Evolutionary conservation across 2,113 vertebrate genomes (phyloP).

Genomic region (Chionis minor): DNA sequence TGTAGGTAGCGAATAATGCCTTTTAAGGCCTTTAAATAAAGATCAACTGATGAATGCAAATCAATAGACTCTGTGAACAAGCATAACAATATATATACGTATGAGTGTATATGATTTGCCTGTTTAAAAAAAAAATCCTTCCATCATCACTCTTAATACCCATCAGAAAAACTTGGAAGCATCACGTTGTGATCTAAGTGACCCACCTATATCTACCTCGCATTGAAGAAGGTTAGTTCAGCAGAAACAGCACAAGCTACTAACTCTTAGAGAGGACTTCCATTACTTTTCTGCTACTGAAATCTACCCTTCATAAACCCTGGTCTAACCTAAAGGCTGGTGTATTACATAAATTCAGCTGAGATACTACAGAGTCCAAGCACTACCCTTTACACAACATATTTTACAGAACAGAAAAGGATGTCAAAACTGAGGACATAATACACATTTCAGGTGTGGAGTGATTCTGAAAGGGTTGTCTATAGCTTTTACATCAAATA

Average conservation of each 20-base stretch:
- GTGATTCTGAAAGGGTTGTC: not conserved
- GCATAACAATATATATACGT: not conserved
- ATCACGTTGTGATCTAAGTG: not conserved
- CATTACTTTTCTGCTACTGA: not conserved
- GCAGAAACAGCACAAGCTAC: not conserved
- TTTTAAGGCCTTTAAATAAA: not conserved
- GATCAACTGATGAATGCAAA: not conserved
- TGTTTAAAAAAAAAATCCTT: not conserved
- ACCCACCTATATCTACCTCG: rapidly evolving
- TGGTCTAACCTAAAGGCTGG: not conserved
- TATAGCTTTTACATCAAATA: not conserved
- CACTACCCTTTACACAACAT: not conserved
- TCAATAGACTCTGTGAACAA: not conserved
- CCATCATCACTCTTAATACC: not conserved
- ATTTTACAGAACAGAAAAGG: not conserved
- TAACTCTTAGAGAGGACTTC: not conserved
- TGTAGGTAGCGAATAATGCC: not conserved
- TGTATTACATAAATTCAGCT: not conserved
- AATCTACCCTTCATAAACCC: not conserved
- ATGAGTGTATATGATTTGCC: too few relatives aligned
- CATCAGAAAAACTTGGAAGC: not conserved
- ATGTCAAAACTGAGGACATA: not conserved
- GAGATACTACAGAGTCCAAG: not conserved
- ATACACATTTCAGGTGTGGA: not conserved
- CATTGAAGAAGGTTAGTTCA: not conserved